Evolutionary conservation across 2,113 vertebrate genomes (phyloP).

Genomic region (Aramus guarauna): DNA sequence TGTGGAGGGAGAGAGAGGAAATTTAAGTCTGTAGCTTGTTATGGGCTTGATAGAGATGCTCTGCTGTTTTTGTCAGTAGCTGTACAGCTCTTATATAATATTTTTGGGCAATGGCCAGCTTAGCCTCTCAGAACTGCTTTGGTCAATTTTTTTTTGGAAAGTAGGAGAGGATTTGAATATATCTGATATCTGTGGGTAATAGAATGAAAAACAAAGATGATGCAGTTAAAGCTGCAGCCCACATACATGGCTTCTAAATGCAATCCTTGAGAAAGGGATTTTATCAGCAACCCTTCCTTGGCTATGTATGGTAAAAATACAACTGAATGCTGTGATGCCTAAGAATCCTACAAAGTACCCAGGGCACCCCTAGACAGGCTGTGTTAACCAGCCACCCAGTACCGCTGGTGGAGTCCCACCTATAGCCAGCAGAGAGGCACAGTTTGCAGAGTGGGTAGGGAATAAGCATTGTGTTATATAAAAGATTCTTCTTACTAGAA

Average conservation of each 20-base stretch:
- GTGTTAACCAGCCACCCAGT: not conserved
- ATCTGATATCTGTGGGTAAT: not conserved
- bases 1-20: not conserved
- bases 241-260: not conserved
- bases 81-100: conserved; percentile 2
- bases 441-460: not conserved
- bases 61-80: not conserved
- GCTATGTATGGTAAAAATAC: not conserved
- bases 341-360: not conserved
- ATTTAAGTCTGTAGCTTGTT: not conserved
- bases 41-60: not conserved
- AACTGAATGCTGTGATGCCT: not conserved
- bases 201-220: not conserved
- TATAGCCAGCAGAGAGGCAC: not conserved
- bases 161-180: not conserved
- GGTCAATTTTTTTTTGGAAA: not conserved
- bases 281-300: not conserved
- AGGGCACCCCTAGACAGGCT: not conserved
- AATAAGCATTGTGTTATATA: not conserved
- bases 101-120: not conserved
- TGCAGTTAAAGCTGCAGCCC: not conserved
- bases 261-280: not conserved
- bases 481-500: not conserved
- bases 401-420: not conserved
- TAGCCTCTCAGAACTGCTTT: not conserved